phyloP scores from a whole-genome alignment of 2,113 vertebrate species.

The Mesocricetus auratus region DNA sequence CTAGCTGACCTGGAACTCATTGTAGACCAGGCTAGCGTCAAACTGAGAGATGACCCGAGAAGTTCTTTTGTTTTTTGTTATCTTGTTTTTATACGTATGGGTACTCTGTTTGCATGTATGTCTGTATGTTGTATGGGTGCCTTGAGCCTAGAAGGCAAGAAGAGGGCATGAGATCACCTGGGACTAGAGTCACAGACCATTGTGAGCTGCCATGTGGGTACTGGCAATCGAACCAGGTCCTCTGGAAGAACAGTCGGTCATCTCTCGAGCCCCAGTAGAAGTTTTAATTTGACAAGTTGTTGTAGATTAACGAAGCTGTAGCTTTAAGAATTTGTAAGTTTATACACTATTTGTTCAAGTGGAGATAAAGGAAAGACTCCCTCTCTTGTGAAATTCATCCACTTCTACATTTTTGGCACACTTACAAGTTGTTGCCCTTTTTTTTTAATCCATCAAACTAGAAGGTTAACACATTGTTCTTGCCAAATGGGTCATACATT shows the following conservation, averaged over 20 bases:
- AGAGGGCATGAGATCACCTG: not conserved
- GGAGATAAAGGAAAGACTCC: not conserved
- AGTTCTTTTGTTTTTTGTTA: not conserved
- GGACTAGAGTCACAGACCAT: not conserved
- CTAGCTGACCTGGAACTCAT: not conserved
- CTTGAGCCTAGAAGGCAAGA: not conserved
- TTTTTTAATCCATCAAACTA: not conserved
- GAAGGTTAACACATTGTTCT: not conserved
- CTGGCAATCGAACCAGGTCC: not conserved
- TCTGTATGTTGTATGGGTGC: not conserved
- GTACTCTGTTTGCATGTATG: not conserved
- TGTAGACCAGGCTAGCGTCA: not conserved
- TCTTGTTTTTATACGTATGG: not conserved
- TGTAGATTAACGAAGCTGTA: not conserved
- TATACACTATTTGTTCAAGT: not conserved
- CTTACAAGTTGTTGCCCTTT: not conserved
- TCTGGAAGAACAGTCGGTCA: not conserved
- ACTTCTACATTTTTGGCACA: not conserved
- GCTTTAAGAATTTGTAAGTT: not conserved
- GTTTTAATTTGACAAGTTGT: not conserved
- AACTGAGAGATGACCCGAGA: not conserved
- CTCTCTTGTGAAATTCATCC: not conserved
- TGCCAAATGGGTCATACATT: slow-evolving; percentile 22
- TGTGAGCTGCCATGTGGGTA: not conserved
- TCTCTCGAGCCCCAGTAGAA: not conserved